A percentile compares a stretch with the other conserved stretches of the same genome.
phyloP scores from a whole-genome alignment of 2,113 vertebrate species.

The Mesoclemmys tuberculata region DNA sequence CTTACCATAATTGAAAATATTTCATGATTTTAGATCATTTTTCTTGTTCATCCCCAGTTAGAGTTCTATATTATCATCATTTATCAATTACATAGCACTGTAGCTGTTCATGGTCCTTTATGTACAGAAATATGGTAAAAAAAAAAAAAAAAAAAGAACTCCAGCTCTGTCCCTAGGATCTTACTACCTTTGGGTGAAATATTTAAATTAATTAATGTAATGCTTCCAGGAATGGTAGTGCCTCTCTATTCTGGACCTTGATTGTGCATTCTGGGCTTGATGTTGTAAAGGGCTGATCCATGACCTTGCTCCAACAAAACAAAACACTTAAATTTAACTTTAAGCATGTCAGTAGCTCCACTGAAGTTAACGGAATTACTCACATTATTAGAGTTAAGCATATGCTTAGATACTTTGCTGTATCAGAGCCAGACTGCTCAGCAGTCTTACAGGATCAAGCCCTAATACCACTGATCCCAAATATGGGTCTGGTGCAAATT shows the following conservation, averaged over 20 bases:
- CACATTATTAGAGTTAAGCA: not conserved
- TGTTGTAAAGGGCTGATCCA: not conserved
- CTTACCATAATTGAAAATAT: slow-evolving; percentile 44
- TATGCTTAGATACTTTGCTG: not conserved
- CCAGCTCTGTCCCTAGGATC: slow-evolving; percentile 5
- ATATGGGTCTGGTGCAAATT: not conserved
- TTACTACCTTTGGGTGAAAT: not conserved
- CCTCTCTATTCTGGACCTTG: not conserved
- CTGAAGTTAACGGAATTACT: fast-evolving
- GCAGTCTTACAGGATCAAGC: not conserved
- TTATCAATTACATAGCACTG: slow-evolving; percentile 40
- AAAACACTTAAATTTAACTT: not conserved
- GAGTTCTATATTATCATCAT: slow-evolving; percentile 25
- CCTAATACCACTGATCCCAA: not conserved
- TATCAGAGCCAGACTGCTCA: fast-evolving
- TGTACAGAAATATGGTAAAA: slow-evolving; percentile 7
- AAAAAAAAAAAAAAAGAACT: not conserved
- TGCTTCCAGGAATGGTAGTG: not conserved
- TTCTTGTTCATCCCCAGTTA: slow-evolving; percentile 23
- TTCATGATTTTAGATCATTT: not conserved
- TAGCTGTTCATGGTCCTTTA: slow-evolving; percentile 28
- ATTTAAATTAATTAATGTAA: not conserved
- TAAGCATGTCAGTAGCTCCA: not conserved
- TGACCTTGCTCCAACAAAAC: not conserved
- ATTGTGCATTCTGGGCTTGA: not conserved